Percentiles rank a stretch among this genome's conserved stretches.
phyloP scores from a whole-genome alignment of 1,140 invertebrate species.

The Riptortus pedestris region DNA sequence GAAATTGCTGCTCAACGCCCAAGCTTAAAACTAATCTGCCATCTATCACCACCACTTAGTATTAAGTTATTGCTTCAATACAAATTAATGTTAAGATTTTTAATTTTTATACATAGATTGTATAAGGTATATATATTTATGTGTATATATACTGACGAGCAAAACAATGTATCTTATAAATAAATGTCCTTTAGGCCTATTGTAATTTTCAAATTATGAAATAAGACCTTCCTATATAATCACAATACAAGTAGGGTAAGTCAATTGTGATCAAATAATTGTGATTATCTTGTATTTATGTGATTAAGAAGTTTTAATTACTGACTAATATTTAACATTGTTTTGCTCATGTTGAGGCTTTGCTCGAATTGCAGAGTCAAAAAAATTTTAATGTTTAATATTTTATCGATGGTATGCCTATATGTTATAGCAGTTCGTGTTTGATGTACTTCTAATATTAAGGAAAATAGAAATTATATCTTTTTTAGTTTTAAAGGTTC shows the following conservation, averaged over 20 bases:
- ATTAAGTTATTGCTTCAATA: conserved; percentile 14
- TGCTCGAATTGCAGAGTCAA: not conserved
- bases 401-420: not conserved
- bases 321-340: conserved; percentile 8
- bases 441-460: too few species aligned
- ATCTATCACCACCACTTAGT: conserved; percentile 12
- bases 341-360: conserved; percentile 14
- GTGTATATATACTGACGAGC: conserved; percentile 4
- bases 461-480: too few species aligned
- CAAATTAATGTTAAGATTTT: conserved; percentile 19
- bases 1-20: conserved; percentile 15
- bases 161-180: conserved; percentile 18
- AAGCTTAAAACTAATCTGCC: conserved; percentile 14
- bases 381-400: conserved; percentile 6
- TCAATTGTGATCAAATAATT: conserved; percentile 14
- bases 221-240: conserved; percentile 12
- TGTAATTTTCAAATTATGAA: not conserved
- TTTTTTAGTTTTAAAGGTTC: too few species aligned
- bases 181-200: conserved; percentile 17
- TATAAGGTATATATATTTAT: conserved; percentile 8
- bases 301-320: conserved; percentile 14
- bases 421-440: not conserved
- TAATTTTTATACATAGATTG: conserved; percentile 19
- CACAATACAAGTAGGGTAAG: conserved; percentile 15
- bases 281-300: conserved; percentile 15